Conservation (phyloP, 2,888 invertebrate genomes). For the Scelioninae gen. 2 region DNA sequence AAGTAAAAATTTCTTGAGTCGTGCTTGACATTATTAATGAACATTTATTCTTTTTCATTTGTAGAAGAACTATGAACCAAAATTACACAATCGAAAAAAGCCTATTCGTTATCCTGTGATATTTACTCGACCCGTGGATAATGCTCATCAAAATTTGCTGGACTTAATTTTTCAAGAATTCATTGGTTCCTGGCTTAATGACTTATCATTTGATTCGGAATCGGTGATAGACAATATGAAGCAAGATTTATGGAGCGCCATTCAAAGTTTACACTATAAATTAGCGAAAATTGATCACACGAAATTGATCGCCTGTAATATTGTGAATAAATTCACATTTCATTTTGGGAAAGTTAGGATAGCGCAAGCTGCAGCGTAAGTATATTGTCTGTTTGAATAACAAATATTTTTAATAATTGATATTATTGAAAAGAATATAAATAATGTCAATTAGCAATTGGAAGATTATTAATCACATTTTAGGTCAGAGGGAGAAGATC, state of each 20-base stretch:
- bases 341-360: conserved; percentile 91
- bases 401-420: too few relatives aligned
- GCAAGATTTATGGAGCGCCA: conserved; percentile 89
- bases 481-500: conserved; percentile 74
- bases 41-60: too few relatives aligned
- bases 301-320: conserved; percentile 87
- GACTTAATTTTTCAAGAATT: conserved; percentile 89
- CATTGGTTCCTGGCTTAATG: conserved; percentile 85
- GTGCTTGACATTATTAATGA: too few relatives aligned
- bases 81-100: conserved; percentile 72
- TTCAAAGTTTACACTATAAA: conserved; percentile 85
- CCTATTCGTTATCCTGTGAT: conserved; percentile 83
- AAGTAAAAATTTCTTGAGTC: not conserved
- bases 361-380: conserved; percentile 85
- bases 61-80: conserved; percentile 70
- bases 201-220: conserved; percentile 82
- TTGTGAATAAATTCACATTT: conserved; percentile 86
- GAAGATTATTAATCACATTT: not conserved
- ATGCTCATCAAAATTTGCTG: conserved; percentile 87
- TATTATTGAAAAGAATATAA: not conserved
- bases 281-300: conserved; percentile 86
- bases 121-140: conserved; percentile 89
- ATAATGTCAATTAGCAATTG: not conserved
- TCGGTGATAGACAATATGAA: conserved; percentile 81
- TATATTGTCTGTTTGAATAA: too few relatives aligned